phyloP scores from a whole-genome alignment of 2,113 vertebrate species.

The Corythoichthys haematopterus region DNA sequence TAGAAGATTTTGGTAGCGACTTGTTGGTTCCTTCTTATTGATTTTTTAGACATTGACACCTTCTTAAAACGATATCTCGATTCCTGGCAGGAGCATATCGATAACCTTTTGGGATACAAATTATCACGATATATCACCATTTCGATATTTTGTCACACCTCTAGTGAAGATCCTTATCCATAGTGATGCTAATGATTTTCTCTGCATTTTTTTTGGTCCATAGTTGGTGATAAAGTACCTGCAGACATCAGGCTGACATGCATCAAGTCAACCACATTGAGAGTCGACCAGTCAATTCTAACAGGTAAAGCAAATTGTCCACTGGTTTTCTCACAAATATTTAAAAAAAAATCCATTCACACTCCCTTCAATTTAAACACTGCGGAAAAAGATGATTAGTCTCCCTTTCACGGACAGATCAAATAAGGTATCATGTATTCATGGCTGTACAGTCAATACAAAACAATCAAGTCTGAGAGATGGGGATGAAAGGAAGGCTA shows the following conservation, averaged over 20 bases:
- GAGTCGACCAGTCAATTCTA: constrained; percentile 97
- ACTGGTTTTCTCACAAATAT: background rate
- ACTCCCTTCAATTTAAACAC: too few species aligned
- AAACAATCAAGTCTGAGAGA: constrained; percentile 10
- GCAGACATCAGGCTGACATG: constrained; percentile 94
- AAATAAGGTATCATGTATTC: constrained; percentile 14
- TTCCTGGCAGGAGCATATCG: too few species aligned
- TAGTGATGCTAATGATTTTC: constrained; percentile 11
- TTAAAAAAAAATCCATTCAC: background rate
- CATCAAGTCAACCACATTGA: constrained; percentile 95
- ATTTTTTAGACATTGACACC: too few species aligned
- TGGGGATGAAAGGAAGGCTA: constrained; percentile 7
- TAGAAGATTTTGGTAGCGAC: too few species aligned
- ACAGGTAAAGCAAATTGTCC: constrained; percentile 79
- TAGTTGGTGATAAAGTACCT: constrained; percentile 98
- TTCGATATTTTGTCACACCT: background rate
- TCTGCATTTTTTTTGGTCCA: constrained; percentile 37
- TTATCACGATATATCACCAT: too few species aligned
- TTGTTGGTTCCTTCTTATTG: too few species aligned
- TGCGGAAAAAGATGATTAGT: background rate
- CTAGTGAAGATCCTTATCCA: constrained; percentile 8
- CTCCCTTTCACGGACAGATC: background rate
- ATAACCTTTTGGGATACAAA: background rate
- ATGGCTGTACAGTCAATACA: constrained; percentile 11
- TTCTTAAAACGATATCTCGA: too few species aligned